These are phyloP conservation scores for Steinernema carpocapsae DNA, from an alignment of 2,888 invertebrate species.

Conservation along the genomic window DNA sequence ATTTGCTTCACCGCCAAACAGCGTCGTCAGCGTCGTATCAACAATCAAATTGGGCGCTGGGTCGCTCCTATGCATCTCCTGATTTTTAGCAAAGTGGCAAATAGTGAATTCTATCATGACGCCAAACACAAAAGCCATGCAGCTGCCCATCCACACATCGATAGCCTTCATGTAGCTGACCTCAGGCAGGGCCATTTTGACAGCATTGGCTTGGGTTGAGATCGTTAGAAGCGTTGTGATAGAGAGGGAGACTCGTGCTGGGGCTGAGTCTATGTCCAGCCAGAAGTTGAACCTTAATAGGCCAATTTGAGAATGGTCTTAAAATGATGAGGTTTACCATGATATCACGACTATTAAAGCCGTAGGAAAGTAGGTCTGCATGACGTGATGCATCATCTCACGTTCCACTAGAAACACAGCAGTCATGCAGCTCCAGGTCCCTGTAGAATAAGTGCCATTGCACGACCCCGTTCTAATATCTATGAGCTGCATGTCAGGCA, in stretches of 20 bases:
- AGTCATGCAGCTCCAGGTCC: constrained; percentile 73
- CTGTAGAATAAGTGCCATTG: constrained; percentile 67
- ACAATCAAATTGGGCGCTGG: constrained; percentile 58
- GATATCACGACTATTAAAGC: constrained; percentile 74
- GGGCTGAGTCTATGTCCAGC: constrained; percentile 68
- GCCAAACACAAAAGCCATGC: constrained; percentile 67
- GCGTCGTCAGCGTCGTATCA: constrained; percentile 65
- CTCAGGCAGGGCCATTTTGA: constrained; percentile 67
- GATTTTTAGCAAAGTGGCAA: constrained; percentile 67
- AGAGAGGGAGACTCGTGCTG: constrained; percentile 65
- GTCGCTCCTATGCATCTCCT: constrained; percentile 52
- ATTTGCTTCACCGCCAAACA: constrained; percentile 60
- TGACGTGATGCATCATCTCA: constrained; percentile 73
- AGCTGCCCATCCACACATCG: constrained; percentile 70
- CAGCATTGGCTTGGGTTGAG: constrained; percentile 63
- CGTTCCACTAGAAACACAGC: constrained; percentile 73
- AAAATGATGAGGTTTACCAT: constrained; percentile 69
- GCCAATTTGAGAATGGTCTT: neutral
- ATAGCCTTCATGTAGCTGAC: constrained; percentile 69
- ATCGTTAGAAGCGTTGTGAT: constrained; percentile 63
- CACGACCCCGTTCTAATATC: constrained; percentile 61
- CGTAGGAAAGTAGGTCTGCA: constrained; percentile 74
- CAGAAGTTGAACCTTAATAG: constrained; percentile 65
- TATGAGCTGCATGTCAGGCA: constrained; percentile 67
- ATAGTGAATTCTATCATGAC: constrained; percentile 69